A percentile compares a stretch with the other conserved stretches of the same genome.
These are phyloP conservation scores for Oryzias celebensis DNA, from an alignment of 2,113 vertebrate species.

Conservation along the genomic window DNA sequence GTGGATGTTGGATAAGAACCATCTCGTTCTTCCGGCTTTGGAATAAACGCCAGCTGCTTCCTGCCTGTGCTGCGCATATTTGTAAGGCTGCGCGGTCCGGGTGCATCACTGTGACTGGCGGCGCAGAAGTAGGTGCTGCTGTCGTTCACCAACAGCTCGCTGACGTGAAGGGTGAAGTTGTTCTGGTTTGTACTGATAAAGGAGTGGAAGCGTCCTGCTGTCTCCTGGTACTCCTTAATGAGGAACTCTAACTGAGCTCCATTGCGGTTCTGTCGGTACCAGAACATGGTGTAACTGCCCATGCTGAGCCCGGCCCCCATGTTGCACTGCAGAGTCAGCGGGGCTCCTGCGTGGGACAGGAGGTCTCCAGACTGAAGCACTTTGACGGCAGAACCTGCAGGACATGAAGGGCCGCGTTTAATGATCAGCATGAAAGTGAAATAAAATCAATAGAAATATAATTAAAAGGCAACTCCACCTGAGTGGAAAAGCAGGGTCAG, in stretches of 20 bases:
- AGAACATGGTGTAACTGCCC: slow-evolving; percentile 64
- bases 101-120: slow-evolving; percentile 64
- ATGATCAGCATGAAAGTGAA: neutral
- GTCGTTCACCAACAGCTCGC: slow-evolving; percentile 35
- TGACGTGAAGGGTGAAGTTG: slow-evolving; percentile 52
- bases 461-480: slow-evolving; percentile 19
- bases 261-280: slow-evolving; percentile 51
- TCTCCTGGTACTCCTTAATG: slow-evolving; percentile 34
- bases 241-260: slow-evolving; percentile 47
- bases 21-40: too few species aligned
- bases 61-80: slow-evolving; percentile 38
- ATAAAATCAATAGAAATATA: neutral
- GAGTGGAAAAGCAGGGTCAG: slow-evolving; percentile 28
- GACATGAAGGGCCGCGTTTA: neutral
- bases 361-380: slow-evolving; percentile 50
- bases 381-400: slow-evolving; percentile 33
- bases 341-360: neutral
- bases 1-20: too few species aligned
- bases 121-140: slow-evolving; percentile 68
- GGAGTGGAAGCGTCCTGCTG: slow-evolving; percentile 12
- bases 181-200: slow-evolving; percentile 20
- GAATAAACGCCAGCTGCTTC: slow-evolving; percentile 25
- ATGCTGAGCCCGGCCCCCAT: slow-evolving; percentile 45
- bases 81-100: slow-evolving; percentile 33
- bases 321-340: slow-evolving; percentile 46